phyloP scores from a whole-genome alignment of 2,888 invertebrate genomes.

The Troides oblongomaculatus region DNA sequence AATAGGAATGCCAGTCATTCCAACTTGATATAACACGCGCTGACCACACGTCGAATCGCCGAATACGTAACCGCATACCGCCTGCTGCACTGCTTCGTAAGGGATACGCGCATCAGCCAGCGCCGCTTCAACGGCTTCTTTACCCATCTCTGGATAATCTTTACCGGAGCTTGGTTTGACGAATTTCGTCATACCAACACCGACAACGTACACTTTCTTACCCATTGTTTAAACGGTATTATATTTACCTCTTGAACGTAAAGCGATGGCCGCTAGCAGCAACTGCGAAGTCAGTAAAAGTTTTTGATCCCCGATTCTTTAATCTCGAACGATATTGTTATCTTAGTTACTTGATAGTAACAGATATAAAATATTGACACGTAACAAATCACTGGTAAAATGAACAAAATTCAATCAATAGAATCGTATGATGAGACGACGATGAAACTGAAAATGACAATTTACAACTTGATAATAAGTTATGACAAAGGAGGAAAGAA shows the following conservation, averaged over 20 bases:
- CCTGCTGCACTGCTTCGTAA: slow-evolving; percentile 91
- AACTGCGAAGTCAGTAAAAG: slow-evolving; percentile 42
- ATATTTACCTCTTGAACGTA: slow-evolving; percentile 66
- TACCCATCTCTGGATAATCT: slow-evolving; percentile 97
- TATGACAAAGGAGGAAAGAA: slow-evolving; percentile 4
- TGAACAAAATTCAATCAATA: background rate
- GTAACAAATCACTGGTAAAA: background rate
- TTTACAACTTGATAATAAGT: background rate
- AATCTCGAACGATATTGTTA: slow-evolving; percentile 15
- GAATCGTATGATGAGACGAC: background rate
- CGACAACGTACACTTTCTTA: slow-evolving; percentile 91
- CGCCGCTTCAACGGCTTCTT: slow-evolving; percentile 94
- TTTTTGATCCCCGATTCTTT: slow-evolving; percentile 17
- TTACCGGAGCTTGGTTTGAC: slow-evolving; percentile 94
- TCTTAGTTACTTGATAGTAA: slow-evolving; percentile 3
- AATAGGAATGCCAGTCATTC: slow-evolving; percentile 97
- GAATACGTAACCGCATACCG: slow-evolving; percentile 95
- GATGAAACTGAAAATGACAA: slow-evolving; percentile 8
- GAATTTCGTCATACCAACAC: slow-evolving; percentile 99
- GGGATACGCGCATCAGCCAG: slow-evolving; percentile 89
- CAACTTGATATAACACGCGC: slow-evolving; percentile 94
- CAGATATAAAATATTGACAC: background rate
- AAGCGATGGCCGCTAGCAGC: slow-evolving; percentile 43
- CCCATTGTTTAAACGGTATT: slow-evolving; percentile 58
- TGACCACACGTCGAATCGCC: slow-evolving; percentile 98